Evolutionary conservation across 2,113 vertebrate species (phyloP), one percentile per base, ranked within the genome.

Genomic region (Onychorhynchus coronatus): DNA sequence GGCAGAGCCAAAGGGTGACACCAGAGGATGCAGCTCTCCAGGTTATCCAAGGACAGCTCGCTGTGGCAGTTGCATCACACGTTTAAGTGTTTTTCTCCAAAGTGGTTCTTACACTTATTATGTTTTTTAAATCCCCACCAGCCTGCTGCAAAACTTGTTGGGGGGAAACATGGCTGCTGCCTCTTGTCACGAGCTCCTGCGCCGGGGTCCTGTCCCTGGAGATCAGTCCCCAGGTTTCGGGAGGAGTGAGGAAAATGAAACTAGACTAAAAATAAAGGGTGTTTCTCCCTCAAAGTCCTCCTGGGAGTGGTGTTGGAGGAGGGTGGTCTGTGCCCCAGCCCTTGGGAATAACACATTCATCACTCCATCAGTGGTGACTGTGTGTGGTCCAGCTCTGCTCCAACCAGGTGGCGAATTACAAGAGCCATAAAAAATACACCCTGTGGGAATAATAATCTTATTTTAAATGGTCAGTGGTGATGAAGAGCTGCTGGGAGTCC

Each of bases 121-220:
- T 11, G 17, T 39, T n/a, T 67, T 28, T 56, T 8, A 17, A 84
- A 91, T 84, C 84, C 55, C 30, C 46, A 20, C 24, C 56, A 50
- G 14, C 42, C 42, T 58, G 37, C 75, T 71, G 55, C 42, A 53
- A 6, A 91, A 39, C n/a, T 33, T 20, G 42, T 31, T 47, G 46
- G 50, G 46, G 46, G 68, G 53, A 42, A 52, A 35, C 0, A 4
- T 4, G 27, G 24, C 59, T 12, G 3, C 31, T 49, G n/a, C 31
- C 12, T 49, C 15, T 2, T 3, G 0, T 17, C 12, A 2, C 1
- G 2, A 46, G 62, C 39, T 67, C 33, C 44, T 28, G 33, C 0
- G 3, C 65, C 0, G 0, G 31, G 1, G 2, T 67, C 30, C 41
- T 24, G 33, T 0, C 2, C 70, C 53, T 8, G 12, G 16, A 19